These are phyloP conservation scores for Sarcophaga variegata DNA, from an alignment of 2,888 invertebrate species.

Conservation along the genomic window DNA sequence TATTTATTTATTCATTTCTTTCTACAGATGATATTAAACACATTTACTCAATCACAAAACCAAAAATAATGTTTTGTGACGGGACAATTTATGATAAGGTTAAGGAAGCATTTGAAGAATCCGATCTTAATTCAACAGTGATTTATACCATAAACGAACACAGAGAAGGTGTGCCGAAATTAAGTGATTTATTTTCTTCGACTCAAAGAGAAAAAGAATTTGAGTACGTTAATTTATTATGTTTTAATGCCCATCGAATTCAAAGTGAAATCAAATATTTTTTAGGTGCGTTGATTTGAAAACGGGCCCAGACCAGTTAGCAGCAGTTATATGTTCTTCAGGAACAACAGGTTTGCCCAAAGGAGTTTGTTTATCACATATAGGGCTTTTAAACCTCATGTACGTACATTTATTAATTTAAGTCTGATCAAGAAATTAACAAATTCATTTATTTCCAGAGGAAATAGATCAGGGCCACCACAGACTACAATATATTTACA, in stretches of 20 bases:
- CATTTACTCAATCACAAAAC: conserved; percentile 71
- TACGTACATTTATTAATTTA: conserved; percentile 1
- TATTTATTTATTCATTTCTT: neutral
- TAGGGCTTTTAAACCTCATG: neutral
- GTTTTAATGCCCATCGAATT: neutral
- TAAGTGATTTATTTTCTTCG: conserved; percentile 45
- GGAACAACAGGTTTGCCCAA: conserved; percentile 78
- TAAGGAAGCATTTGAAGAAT: conserved; percentile 63
- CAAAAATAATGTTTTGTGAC: conserved; percentile 75
- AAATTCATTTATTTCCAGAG: neutral
- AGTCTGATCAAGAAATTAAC: too few relatives aligned
- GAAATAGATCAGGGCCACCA: neutral
- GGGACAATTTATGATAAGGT: conserved; percentile 66
- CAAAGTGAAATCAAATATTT: neutral
- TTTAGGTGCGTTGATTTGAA: conserved; percentile 71
- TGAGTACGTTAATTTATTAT: conserved; percentile 12
- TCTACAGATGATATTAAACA: conserved; percentile 72
- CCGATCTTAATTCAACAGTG: conserved; percentile 41
- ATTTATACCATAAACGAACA: conserved; percentile 72
- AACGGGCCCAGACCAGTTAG: conserved; percentile 61
- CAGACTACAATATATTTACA: conserved; percentile 41
- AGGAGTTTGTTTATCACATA: conserved; percentile 72
- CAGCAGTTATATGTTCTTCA: conserved; percentile 75
- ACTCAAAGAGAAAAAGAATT: conserved; percentile 9
- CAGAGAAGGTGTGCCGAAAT: conserved; percentile 61